Conservation (phyloP, 2,113 vertebrate genomes). For the Micromys minutus region DNA sequence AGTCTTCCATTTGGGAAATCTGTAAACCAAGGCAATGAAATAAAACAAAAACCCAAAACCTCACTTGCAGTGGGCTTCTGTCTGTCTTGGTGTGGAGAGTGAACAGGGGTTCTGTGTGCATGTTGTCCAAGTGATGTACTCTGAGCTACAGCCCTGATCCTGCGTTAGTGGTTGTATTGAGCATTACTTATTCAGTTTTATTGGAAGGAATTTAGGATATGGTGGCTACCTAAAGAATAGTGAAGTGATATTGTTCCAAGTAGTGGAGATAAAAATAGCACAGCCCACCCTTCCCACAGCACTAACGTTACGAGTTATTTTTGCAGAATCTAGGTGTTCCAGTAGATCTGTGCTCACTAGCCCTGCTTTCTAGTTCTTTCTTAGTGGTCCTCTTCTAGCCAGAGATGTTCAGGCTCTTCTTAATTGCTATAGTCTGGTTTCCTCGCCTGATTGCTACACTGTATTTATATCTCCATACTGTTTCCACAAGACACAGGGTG, state of each 20-base stretch:
- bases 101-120: background rate
- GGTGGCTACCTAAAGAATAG: background rate
- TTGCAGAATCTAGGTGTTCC: background rate
- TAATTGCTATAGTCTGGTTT: background rate
- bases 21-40: background rate
- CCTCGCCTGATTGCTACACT: background rate
- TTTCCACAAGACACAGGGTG: background rate
- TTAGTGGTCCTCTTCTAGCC: background rate
- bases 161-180: background rate
- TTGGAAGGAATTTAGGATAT: background rate
- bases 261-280: background rate
- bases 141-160: background rate
- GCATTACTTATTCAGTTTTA: constrained; percentile 18
- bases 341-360: background rate
- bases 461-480: background rate
- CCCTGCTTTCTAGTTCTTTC: background rate
- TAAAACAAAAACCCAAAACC: background rate
- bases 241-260: background rate
- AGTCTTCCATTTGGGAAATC: background rate
- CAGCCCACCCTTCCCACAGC: background rate
- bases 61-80: background rate
- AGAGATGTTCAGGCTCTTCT: background rate
- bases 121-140: background rate
- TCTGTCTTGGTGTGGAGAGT: background rate
- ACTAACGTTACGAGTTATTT: background rate